Base-by-base conservation (phyloP, 2,888 invertebrate genomes). In the Adelognathus sp. region DNA sequence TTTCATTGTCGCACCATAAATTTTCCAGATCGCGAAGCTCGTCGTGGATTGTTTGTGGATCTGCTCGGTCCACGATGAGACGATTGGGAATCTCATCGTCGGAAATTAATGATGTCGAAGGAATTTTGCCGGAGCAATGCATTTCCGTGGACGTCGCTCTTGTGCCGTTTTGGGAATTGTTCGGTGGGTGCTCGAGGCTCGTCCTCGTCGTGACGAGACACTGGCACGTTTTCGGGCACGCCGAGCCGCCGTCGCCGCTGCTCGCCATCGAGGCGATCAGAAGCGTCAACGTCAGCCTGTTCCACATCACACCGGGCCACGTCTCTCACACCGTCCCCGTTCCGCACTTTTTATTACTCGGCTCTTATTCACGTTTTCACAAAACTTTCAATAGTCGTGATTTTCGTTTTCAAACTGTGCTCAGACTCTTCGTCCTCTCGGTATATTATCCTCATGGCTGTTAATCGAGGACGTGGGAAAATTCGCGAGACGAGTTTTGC, bases 261-360 rank as follows among this genome's bases (percentile, higher is more conserved):
- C 89, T 88, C 87, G 90, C 90, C 90, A 88, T 87, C 80, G 87
- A 85, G 88, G 88, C 90, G 85, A 90, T 87, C 83, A 90, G 85
- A 74, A 90, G 82, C 75, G 85, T 84, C 86, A 88, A 85, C 21
- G 71, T 52, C 31, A 71, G 61, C 60, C 71, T 61, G 81, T 87
- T 86, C 88, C 88, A 89, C 90, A 89, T 89, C 79, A 84, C 86
- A 84, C 81, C 75, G 58, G 50, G 39, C 67, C 66, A 66, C 56
- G 27, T 18, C 50, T n/a, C n/a, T n/a, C n/a, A n/a, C n/a, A 81
- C 78, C 60, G 73, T 73, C 58, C 54, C 52, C 31, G 7, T 24
- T 81, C 16, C 64, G 50, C 41, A n/a, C n/a, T n/a, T n/a, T n/a
- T n/a, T n/a, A n/a, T n/a, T n/a, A n/a, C n/a, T n/a, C n/a, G n/a